Evolutionary conservation across 2,113 vertebrate species (phyloP), one percentile per base, ranked within the genome.

Genomic region (Coreoperca whiteheadi): DNA sequence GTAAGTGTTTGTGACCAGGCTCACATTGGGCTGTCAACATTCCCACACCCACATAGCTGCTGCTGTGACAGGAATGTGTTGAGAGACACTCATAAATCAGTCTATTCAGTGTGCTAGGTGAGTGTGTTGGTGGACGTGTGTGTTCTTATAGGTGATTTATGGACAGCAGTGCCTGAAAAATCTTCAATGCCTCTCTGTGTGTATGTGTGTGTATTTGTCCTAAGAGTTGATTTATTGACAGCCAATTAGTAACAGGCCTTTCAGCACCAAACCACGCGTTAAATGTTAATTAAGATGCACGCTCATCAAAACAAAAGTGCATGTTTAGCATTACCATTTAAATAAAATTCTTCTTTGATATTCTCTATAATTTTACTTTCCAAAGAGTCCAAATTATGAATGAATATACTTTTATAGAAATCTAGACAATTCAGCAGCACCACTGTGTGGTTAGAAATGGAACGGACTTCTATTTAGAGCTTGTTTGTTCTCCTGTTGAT

Each of bases 81-180:
- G 77, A 91, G 73, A 87, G 81, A 77, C 43, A 25, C 57, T 79
- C 84, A 82, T 92, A 90, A 90, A 92, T 92, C 85, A 82, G 48
- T 66, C 63, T 37, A 54, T 86, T 88, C 72, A 81, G 3, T 69
- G 74, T 18, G 74, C 66, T 59, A 69, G 72, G 70, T 88, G 77
- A 75, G 79, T 65, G 65, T 69, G 61, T 70, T 54, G 63, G 77
- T 80, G 73, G 30, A n/a, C n/a, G 21, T 43, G 46, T 15, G n/a
- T 84, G 30, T 78, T 86, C 89, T 86, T 89, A 78, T 77, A 80
- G 34, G 28, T 83, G 79, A 90, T 91, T 89, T 86, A 88, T 83
- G 81, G 65, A 89, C 68, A 67, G 77, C 34, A 56, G 48, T 48
- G 56, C n/a, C 64, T 74, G 56, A 53, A 56, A 84, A 56, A 43